Base-by-base conservation (phyloP, 2,888 invertebrate species). In the Calameuta filiformis region DNA sequence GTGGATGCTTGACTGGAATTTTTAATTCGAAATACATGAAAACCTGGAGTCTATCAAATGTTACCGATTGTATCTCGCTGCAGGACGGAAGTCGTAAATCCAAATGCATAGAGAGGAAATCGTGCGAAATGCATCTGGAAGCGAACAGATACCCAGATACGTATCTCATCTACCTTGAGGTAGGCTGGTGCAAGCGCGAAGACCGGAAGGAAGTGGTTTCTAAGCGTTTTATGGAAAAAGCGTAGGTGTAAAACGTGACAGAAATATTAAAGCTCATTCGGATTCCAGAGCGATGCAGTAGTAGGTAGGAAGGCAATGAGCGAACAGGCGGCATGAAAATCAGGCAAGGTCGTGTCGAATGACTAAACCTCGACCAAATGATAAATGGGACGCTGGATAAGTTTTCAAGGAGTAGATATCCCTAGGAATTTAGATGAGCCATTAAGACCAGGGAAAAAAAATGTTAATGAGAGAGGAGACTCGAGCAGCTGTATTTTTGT, bases 191-290 rank as follows among this genome's bases (percentile, higher is more conserved):
- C 4, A 12, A 71, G 2, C n/a, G 6, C 73, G 73, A 40, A 35
- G 76, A 75, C 77, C 79, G 81, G 80, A 80, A 77, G 75, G 78
- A 81, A 75, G 80, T 79, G 75, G 75, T 76, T 56, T 80, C 80
- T 81, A 80, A 81, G 77, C 80, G 79, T 79, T 83, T 85, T 82
- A 81, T 79, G 77, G 79, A 81, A 84, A 79, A 75, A 68, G 78
- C 77, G 83, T 83, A 69, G 83, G 83, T 75, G 80, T 78, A 68
- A 69, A 69, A 56, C 69, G 78, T 76, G 79, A 74, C 40, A 73
- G 74, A 80, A 80, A 56, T 69, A 31, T 56, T 56, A 9, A 56
- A 56, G 56, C 56, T 56, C 56, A 1, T 15, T 56, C 23, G 56
- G 9, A 56, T 56, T 15, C 23, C 56, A 56, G 56, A 56, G 9